These are phyloP conservation scores for Strix aluco DNA, from an alignment of 2,113 vertebrate genomes.

Conservation along the genomic window DNA sequence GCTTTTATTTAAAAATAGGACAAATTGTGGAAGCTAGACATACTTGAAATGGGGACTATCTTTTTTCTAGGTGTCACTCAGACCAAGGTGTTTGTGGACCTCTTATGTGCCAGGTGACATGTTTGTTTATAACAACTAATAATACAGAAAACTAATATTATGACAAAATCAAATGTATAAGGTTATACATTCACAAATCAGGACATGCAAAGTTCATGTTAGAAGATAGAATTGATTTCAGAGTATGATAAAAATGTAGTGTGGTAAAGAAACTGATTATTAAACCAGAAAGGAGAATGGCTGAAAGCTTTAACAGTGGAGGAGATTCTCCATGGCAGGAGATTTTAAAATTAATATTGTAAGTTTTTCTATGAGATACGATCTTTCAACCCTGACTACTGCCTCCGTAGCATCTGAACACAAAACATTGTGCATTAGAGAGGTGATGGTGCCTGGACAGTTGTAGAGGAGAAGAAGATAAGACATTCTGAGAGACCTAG, in stretches of 20 bases:
- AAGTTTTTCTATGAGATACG: background rate
- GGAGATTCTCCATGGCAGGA: background rate
- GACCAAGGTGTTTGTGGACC: background rate
- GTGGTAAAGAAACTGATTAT: background rate
- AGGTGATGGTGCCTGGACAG: background rate
- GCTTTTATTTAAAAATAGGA: background rate
- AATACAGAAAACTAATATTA: background rate
- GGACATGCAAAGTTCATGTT: background rate
- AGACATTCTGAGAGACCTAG: background rate
- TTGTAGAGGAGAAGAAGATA: background rate
- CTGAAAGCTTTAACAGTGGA: background rate
- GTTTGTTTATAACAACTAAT: background rate
- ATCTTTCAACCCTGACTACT: background rate
- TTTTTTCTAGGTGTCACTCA: background rate
- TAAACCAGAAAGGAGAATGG: background rate
- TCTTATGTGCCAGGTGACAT: background rate
- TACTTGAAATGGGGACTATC: background rate
- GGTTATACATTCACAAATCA: background rate
- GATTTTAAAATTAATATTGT: background rate
- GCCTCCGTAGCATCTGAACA: background rate
- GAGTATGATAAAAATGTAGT: background rate
- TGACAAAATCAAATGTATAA: background rate
- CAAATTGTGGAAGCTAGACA: background rate
- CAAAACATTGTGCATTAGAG: background rate
- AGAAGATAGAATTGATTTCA: background rate